Base-by-base conservation (phyloP, 2,797 vertebrate species). In the Diglossa cyanea region DNA sequence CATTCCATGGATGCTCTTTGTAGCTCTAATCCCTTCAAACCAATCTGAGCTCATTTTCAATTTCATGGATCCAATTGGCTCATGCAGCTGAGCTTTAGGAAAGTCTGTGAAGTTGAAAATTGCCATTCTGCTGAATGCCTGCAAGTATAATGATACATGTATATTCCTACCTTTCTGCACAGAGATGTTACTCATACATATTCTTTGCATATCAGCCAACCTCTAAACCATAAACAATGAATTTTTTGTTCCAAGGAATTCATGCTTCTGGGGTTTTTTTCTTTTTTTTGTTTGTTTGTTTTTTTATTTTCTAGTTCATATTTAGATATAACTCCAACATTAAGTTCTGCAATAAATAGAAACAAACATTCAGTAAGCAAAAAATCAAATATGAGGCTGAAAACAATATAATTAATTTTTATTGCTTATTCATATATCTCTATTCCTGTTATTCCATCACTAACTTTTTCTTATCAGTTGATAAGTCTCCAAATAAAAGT, bases 101-200 rank as follows among this genome's bases (percentile, higher is more conserved):
- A 93, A 88, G 74, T 62, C 86, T 95, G 53, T 94, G 82, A 96
- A 76, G 89, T 90, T 95, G 85, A 95, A 95, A 94, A 94, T 33
- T 91, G 86, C 47, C 63, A 89, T 94, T 95, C 57, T 91, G 77
- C 85, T 94, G 80, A 95, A 94, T 16, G 68, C 40, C 77, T 88
- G 51, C 24, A 31, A 87, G 33, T 65, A 55, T 94, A 95, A 91
- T 72, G 86, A 77, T 84, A 19, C 44, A 82, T 80, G 60, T 76
- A 45, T 75, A 88, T 78, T 93, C 84, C 82, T 72, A 11, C 39
- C 58, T 63, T 72, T 71, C 53, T 94, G 54, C 58, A 58, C n/a
- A 73, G 55, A 53, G 50, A 74, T 63, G 79, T 75, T 67, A 51
- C 37, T 90, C 15, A n/a, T 71, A 70, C n/a, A 44, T 73, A 67